A percentile compares a stretch with the other conserved stretches of the same genome.
phyloP scores from a whole-genome alignment of 92 coral and sea anemone species.

The Metridium senile region DNA sequence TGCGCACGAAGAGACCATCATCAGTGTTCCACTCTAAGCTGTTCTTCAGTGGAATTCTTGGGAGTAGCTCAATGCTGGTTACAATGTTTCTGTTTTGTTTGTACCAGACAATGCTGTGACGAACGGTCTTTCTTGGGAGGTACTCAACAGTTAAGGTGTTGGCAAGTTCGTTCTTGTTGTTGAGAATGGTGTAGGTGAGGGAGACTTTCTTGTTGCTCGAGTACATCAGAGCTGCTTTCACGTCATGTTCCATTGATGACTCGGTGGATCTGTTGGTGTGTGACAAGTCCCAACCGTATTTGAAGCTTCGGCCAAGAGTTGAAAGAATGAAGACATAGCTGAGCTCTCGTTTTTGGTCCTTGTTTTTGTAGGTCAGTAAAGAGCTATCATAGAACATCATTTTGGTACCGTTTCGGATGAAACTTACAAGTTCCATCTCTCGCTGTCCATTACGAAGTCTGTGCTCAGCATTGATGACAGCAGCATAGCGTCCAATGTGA shows the following conservation, averaged over 20 bases:
- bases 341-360: slow-evolving; percentile 35
- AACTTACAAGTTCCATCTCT: slow-evolving; percentile 42
- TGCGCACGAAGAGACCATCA: slow-evolving; percentile 56
- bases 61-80: slow-evolving; percentile 52
- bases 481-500: slow-evolving; percentile 58
- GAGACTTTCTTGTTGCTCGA: slow-evolving; percentile 75
- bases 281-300: slow-evolving; percentile 77
- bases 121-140: slow-evolving; percentile 77
- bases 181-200: slow-evolving; percentile 49
- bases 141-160: slow-evolving; percentile 65
- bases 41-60: slow-evolving; percentile 56
- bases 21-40: slow-evolving; percentile 56
- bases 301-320: slow-evolving; percentile 57
- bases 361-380: slow-evolving; percentile 42
- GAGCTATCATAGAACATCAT: slow-evolving; percentile 55
- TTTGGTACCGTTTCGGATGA: slow-evolving; percentile 69
- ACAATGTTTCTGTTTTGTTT: slow-evolving; percentile 55
- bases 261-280: slow-evolving; percentile 64
- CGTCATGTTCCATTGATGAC: slow-evolving; percentile 50
- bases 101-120: slow-evolving; percentile 71
- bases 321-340: slow-evolving; percentile 38
- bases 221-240: slow-evolving; percentile 69
- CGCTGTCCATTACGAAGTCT: slow-evolving; percentile 29
- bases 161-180: slow-evolving; percentile 48
- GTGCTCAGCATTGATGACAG: slow-evolving; percentile 49